Base-by-base conservation (phyloP, 2,113 vertebrate genomes). In the Tonatia bakeri region DNA sequence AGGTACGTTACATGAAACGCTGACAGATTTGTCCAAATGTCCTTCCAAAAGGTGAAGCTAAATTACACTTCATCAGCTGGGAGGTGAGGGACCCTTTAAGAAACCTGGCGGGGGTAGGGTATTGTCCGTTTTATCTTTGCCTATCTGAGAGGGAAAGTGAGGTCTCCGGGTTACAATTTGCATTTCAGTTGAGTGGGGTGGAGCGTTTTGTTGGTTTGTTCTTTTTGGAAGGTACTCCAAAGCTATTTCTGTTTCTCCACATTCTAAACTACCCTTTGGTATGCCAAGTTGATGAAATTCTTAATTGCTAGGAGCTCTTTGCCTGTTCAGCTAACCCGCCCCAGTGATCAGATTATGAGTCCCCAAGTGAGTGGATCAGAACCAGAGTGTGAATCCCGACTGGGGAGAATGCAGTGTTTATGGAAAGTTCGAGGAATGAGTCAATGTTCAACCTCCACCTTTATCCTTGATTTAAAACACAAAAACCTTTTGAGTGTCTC, bases 401-500 rank as follows among this genome's bases (percentile, higher is more conserved):
- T 1, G 3, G 24, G 47, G 83, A 65, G 67, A 59, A 95, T 89
- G 95, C 17, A 67, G 45, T 52, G 67, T 56, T 52, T 47, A 40
- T 0, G 54, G 90, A 28, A 67, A 28, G 47, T 67, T 67, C 19
- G 50, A 43, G 38, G 80, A 80, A 43, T 45, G 59, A 59, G 52
- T 65, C 67, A 77, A 52, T 69, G 59, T 47, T 81, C 52, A 47
- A 43, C 47, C 59, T 13, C 88, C 20, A 28, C 38, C 61, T 47
- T 90, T 56, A 81, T 45, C 56, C 26, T 82, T 33, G 67, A 85
- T 87, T 95, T 79, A 80, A 81, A 89, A 77, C 31, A 75, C 73
- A 92, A 82, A 87, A 93, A 64, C 69, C 50, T 77, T 83, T 80
- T 38, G 38, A 70, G 12, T 11, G 90, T 91, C 93, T 92, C 52